Base-by-base conservation (phyloP, 2,797 vertebrate species). In the Tinamus major region DNA sequence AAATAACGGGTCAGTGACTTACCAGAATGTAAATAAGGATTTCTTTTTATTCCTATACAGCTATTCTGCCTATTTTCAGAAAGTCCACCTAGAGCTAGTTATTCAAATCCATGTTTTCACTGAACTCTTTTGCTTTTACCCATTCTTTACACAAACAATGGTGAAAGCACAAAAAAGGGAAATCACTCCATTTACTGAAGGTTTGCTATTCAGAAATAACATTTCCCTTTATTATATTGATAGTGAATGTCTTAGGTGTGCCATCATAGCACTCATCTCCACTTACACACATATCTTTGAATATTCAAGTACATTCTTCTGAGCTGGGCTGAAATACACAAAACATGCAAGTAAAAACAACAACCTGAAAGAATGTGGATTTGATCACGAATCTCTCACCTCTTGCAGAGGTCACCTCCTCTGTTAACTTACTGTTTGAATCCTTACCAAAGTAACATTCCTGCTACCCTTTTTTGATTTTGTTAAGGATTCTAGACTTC, bases 11-110 rank as follows among this genome's bases (percentile, higher is more conserved):
- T 56, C 55, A 56, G 31, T 56, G 55, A 56, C 31, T n/a, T 56
- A 56, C 74, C 55, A 86, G 67, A 92, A 86, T 21, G 80, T 31
- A 92, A 79, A 79, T 71, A 77, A 79, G 59, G 33, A 35, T 24
- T 90, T 95, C 80, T 86, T 95, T 95, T 93, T 92, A 86, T 87
- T 86, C 46, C 35, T 79, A 63, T 8, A 12, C 27, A 67, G n/a
- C 67, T 93, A 78, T 65, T 92, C n/a, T 31, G 12, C 83, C 41
- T 58, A 69, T 15, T 75, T 83, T 20, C 11, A 67, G 35, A 77
- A 92, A 74, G 55, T 23, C 84, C 89, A 37, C 27, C 76, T 76
- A 2, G 1, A 67, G 42, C 78, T 55, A 84, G 33, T 48, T 93
- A 84, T 53, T 90, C 55, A 63, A 86, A 84, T 23, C 26, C 15